Base-by-base conservation (phyloP, 2,797 vertebrate genomes). In the Margarornis squamiger region DNA sequence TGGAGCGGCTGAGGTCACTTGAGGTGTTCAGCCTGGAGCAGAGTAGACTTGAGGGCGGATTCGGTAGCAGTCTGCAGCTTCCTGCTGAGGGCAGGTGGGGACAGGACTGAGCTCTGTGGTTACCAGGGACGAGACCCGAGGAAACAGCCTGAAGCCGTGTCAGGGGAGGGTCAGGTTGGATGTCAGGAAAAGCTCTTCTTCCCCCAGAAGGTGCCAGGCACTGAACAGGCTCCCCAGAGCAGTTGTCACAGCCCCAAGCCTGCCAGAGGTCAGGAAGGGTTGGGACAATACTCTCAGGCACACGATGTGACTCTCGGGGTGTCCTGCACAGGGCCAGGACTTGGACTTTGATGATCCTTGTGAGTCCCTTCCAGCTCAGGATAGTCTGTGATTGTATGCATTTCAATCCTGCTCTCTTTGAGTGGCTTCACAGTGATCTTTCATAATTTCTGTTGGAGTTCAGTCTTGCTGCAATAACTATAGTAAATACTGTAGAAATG, bases 251-350 rank as follows among this genome's bases (percentile, higher is more conserved):
- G 19, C 65, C 4, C 26, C 65, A 6, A 29, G 13, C 26, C 46
- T 49, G 45, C 9, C 6, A 27, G 45, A 58, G 46, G 30, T 27
- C 59, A 4, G 19, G 3, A 2, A 19, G 24, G 3, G 2, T 36
- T 54, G 14, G 46, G 39, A 20, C 4, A 5, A 0, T 2, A 1
- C n/a, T n/a, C 3, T 21, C 29, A 15, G 45, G 51, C 34, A 1
- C 52, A 41, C 27, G 14, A 7, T 27, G 34, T 30, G 30, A 5
- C 32, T 46, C 24, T 52, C 52, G 65, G 12, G 10, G 9, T 49
- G 48, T 49, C 49, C 39, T 51, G 27, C 62, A 57, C 49, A 18
- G 57, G 29, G 38, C 51, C 24, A n/a, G n/a, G 8, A 12, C 7
- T 12, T 17, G 62, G 20, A 27, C 29, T 61, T 45, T 5, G 4